Conservation (phyloP, 2,797 vertebrate genomes). For the Vireo griseus region DNA sequence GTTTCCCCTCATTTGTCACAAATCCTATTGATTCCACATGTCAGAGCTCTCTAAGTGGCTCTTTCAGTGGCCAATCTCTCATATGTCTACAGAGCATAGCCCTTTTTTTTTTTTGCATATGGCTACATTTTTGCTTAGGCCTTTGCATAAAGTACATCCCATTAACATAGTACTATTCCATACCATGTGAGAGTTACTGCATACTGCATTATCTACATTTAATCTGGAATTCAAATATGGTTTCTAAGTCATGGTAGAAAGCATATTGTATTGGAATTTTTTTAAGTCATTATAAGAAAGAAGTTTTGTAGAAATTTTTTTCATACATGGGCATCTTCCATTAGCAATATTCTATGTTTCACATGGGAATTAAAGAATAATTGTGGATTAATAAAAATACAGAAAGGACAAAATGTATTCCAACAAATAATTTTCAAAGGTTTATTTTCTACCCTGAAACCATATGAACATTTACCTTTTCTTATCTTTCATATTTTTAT, state of each 20-base stretch:
- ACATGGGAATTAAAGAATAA: not conserved
- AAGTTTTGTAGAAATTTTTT: not conserved
- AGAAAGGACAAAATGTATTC: not conserved
- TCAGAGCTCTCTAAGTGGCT: not conserved
- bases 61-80: not conserved
- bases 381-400: not conserved
- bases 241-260: conserved; percentile 51
- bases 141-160: not conserved
- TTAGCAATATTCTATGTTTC: not conserved
- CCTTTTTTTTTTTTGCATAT: not conserved
- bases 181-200: not conserved
- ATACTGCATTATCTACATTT: conserved; percentile 23
- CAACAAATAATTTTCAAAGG: not conserved
- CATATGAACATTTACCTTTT: not conserved
- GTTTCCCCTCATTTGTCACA: not conserved
- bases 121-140: not conserved
- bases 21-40: not conserved
- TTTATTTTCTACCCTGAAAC: not conserved
- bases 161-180: not conserved
- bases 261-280: not conserved
- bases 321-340: not conserved
- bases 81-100: not conserved
- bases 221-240: conserved; percentile 8
- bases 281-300: conserved; percentile 22
- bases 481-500: not conserved